phyloP scores from a whole-genome alignment of 2,888 invertebrate species.

The Andricus curvator region DNA sequence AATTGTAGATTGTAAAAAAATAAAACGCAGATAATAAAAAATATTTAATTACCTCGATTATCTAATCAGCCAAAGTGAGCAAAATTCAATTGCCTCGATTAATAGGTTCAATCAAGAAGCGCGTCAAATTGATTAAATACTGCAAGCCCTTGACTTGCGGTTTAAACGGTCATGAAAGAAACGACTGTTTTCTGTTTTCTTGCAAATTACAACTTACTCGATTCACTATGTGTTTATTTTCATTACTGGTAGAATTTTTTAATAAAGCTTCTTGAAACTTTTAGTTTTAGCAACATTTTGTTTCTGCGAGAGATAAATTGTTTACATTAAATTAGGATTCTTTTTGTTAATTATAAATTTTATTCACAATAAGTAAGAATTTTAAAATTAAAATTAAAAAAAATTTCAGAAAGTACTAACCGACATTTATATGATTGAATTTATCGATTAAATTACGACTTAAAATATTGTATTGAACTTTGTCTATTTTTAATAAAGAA shows the following conservation, averaged over 20 bases:
- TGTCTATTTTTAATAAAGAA: too few species aligned
- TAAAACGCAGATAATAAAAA: neutral
- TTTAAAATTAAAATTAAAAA: too few species aligned
- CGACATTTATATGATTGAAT: too few species aligned
- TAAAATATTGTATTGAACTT: too few species aligned
- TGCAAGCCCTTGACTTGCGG: neutral
- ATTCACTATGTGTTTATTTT: slow-evolving; percentile 7
- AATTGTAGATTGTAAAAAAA: neutral
- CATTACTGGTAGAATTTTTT: neutral
- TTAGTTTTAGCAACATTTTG: too few species aligned
- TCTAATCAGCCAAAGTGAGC: neutral
- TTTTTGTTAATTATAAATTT: too few species aligned
- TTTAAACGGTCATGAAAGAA: neutral
- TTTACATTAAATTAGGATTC: too few species aligned
- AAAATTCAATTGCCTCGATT: slow-evolving; percentile 1
- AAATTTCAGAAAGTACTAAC: too few species aligned
- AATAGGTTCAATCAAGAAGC: slow-evolving; percentile 7
- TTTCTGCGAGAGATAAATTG: too few species aligned
- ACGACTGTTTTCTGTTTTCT: neutral
- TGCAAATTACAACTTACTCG: neutral
- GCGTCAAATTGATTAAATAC: slow-evolving; percentile 1
- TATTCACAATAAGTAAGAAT: too few species aligned
- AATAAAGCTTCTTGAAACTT: neutral
- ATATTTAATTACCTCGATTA: neutral
- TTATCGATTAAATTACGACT: too few species aligned